phyloP scores from a whole-genome alignment of 2,888 invertebrate genomes.

The Argyra leucocephala region DNA sequence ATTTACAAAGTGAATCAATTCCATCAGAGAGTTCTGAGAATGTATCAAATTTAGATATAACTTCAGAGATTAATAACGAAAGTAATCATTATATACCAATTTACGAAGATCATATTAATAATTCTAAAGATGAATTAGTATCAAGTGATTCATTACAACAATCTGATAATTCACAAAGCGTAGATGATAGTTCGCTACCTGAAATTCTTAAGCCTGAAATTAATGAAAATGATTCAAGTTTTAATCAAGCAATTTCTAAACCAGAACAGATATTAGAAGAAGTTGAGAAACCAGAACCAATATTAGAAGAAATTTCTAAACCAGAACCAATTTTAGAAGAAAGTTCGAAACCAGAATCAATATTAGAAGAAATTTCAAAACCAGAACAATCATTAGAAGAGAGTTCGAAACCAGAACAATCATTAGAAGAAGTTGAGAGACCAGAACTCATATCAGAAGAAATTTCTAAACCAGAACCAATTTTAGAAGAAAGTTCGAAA shows the following conservation, averaged over 20 bases:
- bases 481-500: too few relatives aligned
- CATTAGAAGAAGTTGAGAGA: too few relatives aligned
- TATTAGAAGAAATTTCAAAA: too few relatives aligned
- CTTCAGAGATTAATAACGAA: not conserved
- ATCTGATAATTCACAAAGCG: not conserved
- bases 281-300: not conserved
- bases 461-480: not conserved
- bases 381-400: too few relatives aligned
- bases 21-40: not conserved
- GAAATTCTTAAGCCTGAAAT: not conserved
- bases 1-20: not conserved
- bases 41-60: not conserved
- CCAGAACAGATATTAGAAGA: not conserved
- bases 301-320: not conserved
- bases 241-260: not conserved
- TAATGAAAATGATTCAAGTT: not conserved
- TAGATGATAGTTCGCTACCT: not conserved
- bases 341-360: not conserved
- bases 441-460: too few relatives aligned
- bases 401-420: not conserved
- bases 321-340: not conserved
- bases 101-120: not conserved
- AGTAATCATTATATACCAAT: not conserved
- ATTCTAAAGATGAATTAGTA: not conserved
- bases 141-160: not conserved